Base-by-base conservation (phyloP, 2,888 invertebrate species). In the Euplexia lucipara region DNA sequence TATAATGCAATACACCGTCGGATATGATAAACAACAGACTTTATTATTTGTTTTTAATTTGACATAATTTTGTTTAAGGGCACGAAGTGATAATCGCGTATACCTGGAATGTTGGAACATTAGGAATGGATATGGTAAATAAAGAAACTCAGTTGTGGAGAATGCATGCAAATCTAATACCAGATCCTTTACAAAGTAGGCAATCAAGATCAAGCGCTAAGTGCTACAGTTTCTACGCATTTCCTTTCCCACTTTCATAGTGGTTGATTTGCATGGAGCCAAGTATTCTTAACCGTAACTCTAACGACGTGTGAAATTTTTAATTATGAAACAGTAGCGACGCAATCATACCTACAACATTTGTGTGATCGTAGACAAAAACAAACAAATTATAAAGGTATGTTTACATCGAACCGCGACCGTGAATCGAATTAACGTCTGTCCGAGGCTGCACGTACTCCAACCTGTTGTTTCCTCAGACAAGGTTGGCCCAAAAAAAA, bases 371-470 rank as follows among this genome's bases (percentile, higher is more conserved):
- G 78, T 79, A 85, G 81, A 82, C 77, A 82, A 76, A 78, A 84
- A 84, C 75, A 86, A 83, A 88, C 85, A 86, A 83, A 79, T 83
- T 83, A 81, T 85, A 85, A 87, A 87, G 82, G 76, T 73, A 70
- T 89, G 88, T 90, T 89, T 89, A 89, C 89, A 86, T 80, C 79
- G 83, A 80, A 79, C 80, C 68, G 71, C 87, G 93, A 84, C 93
- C 92, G 87, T 92, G 93, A 90, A 86, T 85, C 83, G 82, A 88
- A 90, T 91, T 91, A 90, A 88, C 92, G 90, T 83, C 82, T 79
- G 82, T 75, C 82, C 92, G 92, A 92, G 92, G 93, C 88, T 92
- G 88, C 93, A 92, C 93, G 94, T 93, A 91, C 88, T 70, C 78
- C 79, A 70, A 84, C 86, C 85, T 85, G 88, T 86, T 85, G 86